These are phyloP conservation scores for Macrophya annulata DNA, from an alignment of 2,888 invertebrate genomes.

Conservation along the genomic window DNA sequence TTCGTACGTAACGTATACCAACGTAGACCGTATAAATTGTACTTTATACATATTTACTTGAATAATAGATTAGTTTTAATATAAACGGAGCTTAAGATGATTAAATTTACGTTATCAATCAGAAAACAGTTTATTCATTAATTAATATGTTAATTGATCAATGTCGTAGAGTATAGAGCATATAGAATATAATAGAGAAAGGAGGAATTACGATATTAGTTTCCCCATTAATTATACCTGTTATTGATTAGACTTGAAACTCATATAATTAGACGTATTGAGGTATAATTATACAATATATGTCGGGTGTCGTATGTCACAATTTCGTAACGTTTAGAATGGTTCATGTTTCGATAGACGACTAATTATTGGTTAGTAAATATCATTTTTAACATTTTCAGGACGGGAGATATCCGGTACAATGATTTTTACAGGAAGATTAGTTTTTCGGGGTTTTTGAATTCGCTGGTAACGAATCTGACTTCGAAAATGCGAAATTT, in stretches of 20 bases:
- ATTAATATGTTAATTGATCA: neutral
- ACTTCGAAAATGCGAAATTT: too few species aligned
- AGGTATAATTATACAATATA: neutral
- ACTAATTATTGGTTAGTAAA: neutral
- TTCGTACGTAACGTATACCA: constrained; percentile 5
- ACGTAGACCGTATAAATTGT: neutral
- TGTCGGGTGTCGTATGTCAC: neutral
- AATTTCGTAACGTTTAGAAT: neutral
- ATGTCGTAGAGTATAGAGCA: constrained; percentile 26
- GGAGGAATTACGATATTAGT: neutral
- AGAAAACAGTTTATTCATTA: neutral
- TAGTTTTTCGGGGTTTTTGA: too few species aligned
- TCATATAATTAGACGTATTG: constrained; percentile 4
- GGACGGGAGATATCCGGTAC: neutral
- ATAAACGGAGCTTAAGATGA: neutral
- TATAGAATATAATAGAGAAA: constrained; percentile 15
- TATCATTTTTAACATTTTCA: neutral
- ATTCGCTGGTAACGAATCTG: too few species aligned
- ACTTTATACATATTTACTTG: neutral
- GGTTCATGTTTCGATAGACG: neutral
- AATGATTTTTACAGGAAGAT: neutral
- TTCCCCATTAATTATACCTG: neutral
- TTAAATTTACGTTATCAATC: neutral
- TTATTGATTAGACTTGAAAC: neutral
- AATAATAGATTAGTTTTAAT: neutral